Percentiles rank a stretch among this genome's conserved stretches.
Conservation (phyloP, 2,113 vertebrate genomes). For the Heliornis fulica region DNA sequence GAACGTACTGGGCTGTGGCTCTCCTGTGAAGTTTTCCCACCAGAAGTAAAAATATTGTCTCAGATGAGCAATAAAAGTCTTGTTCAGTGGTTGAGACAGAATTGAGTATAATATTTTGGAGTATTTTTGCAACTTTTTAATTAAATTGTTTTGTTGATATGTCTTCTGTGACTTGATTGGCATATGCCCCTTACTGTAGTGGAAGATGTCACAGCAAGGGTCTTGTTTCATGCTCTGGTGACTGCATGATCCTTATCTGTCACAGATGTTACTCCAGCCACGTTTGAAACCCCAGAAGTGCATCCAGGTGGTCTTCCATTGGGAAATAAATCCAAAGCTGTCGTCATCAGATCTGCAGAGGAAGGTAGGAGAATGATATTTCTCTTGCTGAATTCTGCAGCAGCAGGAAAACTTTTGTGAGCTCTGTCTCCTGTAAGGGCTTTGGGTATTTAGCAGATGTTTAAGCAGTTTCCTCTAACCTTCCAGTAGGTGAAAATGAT, state of each 20-base stretch:
- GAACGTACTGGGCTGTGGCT: not conserved
- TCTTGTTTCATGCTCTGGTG: not conserved
- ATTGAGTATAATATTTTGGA: not conserved
- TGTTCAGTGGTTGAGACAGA: not conserved
- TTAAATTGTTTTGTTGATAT: not conserved
- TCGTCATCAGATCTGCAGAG: conserved; percentile 65
- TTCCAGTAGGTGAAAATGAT: not conserved
- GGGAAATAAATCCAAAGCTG: conserved; percentile 58
- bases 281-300: conserved; percentile 92
- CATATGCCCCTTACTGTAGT: not conserved
- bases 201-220: no score
- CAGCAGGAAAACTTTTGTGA: not conserved
- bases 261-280: conserved; percentile 90
- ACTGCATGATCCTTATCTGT: not conserved
- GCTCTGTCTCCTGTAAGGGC: not conserved
- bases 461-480: not conserved
- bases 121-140: not conserved
- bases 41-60: not conserved
- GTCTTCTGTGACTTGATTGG: not conserved
- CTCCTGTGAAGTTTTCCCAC: not conserved
- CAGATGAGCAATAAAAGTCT: not conserved
- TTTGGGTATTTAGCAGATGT: not conserved
- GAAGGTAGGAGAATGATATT: conserved; percentile 71
- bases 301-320: conserved; percentile 67
- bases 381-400: not conserved